Evolutionary conservation across 2,888 invertebrate genomes (phyloP).

Genomic region (Acleris emargana): DNA sequence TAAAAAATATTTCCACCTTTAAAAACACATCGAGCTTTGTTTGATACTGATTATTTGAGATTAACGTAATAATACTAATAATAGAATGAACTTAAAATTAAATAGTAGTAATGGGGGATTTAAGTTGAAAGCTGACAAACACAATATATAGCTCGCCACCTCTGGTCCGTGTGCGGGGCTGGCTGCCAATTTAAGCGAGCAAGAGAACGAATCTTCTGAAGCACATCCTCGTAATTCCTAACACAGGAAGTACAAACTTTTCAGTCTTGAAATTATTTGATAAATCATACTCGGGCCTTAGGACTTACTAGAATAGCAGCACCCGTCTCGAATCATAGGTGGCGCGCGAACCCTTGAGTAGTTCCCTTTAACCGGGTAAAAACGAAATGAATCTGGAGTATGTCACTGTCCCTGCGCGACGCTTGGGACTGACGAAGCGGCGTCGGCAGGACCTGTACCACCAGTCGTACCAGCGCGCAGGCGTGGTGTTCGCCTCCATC

Average conservation of each 20-base stretch:
- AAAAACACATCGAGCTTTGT: neutral
- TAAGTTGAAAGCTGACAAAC: conserved; percentile 6
- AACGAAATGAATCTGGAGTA: conserved; percentile 7
- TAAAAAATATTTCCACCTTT: no score
- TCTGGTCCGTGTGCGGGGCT: neutral
- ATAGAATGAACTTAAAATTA: no score
- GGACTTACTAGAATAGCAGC: no score
- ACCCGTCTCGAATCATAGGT: neutral
- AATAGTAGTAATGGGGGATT: neutral
- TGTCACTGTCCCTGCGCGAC: conserved; percentile 42
- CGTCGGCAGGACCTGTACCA: conserved; percentile 91
- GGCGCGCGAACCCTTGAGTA: neutral
- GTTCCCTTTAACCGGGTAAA: neutral
- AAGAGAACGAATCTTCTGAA: no score
- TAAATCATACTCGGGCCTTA: no score
- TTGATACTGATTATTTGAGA: no score
- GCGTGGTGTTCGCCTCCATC: conserved; percentile 95
- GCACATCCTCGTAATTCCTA: no score
- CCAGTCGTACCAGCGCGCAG: conserved; percentile 95
- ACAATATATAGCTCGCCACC: conserved; percentile 2
- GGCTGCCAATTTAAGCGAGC: no score
- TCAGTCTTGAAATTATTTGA: no score
- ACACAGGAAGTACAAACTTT: no score
- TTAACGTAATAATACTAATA: no score
- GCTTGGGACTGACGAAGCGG: conserved; percentile 47